Evolutionary conservation across 2,113 vertebrate genomes (phyloP).

Genomic region (rat (Rattus norvegicus)): DNA sequence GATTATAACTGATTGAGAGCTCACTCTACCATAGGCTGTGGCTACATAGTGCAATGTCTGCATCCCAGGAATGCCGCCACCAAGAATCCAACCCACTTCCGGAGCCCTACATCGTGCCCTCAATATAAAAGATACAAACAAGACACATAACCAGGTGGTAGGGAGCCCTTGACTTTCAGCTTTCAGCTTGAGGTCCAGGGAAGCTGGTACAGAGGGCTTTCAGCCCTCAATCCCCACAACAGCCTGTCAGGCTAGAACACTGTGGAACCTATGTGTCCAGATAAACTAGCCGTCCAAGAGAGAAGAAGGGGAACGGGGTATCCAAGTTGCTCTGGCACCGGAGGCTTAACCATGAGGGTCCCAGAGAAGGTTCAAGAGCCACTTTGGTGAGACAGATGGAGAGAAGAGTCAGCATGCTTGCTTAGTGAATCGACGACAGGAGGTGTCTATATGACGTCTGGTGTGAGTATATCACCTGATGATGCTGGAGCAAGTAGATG

Average conservation of each 20-base stretch:
- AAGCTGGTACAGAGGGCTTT: neutral
- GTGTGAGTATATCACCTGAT: neutral
- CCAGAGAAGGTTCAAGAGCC: neutral
- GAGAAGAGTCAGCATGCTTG: neutral
- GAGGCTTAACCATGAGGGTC: neutral
- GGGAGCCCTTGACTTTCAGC: neutral
- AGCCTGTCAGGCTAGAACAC: neutral
- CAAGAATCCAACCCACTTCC: neutral
- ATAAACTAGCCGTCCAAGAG: neutral
- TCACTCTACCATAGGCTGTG: neutral
- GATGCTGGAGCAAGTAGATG: neutral
- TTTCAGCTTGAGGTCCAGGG: neutral
- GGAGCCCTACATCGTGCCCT: accelerated
- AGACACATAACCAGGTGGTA: neutral
- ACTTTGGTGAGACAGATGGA: neutral
- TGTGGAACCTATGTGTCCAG: neutral
- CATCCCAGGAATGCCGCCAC: neutral
- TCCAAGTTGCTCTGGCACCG: neutral
- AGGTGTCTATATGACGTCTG: neutral
- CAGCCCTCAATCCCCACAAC: neutral
- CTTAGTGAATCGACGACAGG: neutral
- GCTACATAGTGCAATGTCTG: neutral
- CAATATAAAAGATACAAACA: neutral
- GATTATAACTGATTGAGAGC: neutral
- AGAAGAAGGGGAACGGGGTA: neutral